phyloP scores from a whole-genome alignment of 2,797 vertebrate genomes.

The Esox lucius region DNA sequence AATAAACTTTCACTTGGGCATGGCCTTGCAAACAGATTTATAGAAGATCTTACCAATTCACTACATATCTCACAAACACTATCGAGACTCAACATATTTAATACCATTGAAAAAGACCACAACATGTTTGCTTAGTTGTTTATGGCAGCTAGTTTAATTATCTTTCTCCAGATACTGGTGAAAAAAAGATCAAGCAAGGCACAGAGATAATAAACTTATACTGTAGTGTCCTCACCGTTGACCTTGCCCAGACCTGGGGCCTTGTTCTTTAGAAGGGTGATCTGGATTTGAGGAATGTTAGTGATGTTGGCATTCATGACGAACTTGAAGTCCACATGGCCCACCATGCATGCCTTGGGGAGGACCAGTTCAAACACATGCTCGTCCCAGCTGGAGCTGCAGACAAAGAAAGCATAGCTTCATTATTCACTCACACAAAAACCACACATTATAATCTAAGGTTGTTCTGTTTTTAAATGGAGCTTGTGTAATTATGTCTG shows the following conservation, averaged over 20 bases:
- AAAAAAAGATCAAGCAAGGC: background rate
- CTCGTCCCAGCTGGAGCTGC: slow-evolving; percentile 96
- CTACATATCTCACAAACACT: too few relatives aligned
- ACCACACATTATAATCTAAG: background rate
- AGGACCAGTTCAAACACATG: slow-evolving; percentile 98
- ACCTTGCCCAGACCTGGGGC: slow-evolving; percentile 96
- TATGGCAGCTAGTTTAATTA: background rate
- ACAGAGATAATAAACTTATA: background rate
- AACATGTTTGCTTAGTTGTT: too few relatives aligned
- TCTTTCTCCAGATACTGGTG: background rate
- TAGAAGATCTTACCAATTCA: too few relatives aligned
- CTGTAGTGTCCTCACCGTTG: slow-evolving; percentile 81
- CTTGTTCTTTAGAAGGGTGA: slow-evolving; percentile 97
- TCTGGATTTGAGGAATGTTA: slow-evolving; percentile 98
- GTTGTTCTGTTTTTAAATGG: background rate
- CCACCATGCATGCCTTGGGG: slow-evolving; percentile 99
- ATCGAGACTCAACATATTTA: too few relatives aligned
- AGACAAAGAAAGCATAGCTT: background rate
- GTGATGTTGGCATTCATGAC: slow-evolving; percentile 95
- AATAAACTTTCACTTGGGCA: too few relatives aligned
- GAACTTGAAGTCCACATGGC: slow-evolving; percentile 99
- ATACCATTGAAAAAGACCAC: too few relatives aligned
- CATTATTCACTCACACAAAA: background rate
- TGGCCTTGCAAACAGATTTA: too few relatives aligned
- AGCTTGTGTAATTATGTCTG: too few relatives aligned